These are phyloP conservation scores for Anableps anableps DNA, from an alignment of 2,797 vertebrate species.

Conservation along the genomic window DNA sequence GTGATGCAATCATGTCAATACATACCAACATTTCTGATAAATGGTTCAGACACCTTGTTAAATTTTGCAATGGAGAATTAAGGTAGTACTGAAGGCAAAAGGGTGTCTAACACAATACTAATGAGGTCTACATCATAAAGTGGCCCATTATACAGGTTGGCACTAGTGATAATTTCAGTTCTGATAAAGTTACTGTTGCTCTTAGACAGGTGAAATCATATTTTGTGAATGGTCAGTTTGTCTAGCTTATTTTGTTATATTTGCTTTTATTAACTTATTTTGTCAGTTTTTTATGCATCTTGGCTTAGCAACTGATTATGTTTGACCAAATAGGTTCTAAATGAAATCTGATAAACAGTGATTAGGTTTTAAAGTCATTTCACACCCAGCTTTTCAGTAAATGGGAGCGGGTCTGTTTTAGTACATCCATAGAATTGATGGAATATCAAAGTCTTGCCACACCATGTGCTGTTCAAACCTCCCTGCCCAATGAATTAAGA, in stretches of 20 bases:
- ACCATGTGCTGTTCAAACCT: slow-evolving; percentile 26
- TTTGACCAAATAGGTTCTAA: slow-evolving; percentile 10
- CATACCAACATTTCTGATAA: not conserved
- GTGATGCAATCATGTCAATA: not conserved
- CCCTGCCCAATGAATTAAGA: slow-evolving; percentile 61
- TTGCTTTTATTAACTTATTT: not conserved
- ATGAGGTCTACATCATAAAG: not conserved
- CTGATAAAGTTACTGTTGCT: not conserved
- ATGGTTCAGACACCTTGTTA: not conserved
- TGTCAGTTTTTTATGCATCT: slow-evolving; percentile 1
- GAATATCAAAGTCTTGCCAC: slow-evolving; percentile 36
- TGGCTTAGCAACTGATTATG: slow-evolving; percentile 6
- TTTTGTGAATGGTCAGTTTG: not conserved
- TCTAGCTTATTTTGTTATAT: not conserved
- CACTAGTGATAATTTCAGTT: not conserved
- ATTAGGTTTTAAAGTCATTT: slow-evolving; percentile 43
- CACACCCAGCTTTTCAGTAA: slow-evolving; percentile 27
- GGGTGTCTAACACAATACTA: not conserved
- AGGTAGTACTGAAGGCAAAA: not conserved
- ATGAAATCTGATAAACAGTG: slow-evolving; percentile 25
- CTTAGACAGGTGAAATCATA: not conserved
- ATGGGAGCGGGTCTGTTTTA: slow-evolving; percentile 28
- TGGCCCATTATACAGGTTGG: not conserved
- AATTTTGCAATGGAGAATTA: not conserved
- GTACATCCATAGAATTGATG: slow-evolving; percentile 62